A percentile compares a stretch with the other conserved stretches of the same genome.
These are phyloP conservation scores for Hylomyscus alleni DNA, from an alignment of 2,797 vertebrate genomes.

Conservation along the genomic window DNA sequence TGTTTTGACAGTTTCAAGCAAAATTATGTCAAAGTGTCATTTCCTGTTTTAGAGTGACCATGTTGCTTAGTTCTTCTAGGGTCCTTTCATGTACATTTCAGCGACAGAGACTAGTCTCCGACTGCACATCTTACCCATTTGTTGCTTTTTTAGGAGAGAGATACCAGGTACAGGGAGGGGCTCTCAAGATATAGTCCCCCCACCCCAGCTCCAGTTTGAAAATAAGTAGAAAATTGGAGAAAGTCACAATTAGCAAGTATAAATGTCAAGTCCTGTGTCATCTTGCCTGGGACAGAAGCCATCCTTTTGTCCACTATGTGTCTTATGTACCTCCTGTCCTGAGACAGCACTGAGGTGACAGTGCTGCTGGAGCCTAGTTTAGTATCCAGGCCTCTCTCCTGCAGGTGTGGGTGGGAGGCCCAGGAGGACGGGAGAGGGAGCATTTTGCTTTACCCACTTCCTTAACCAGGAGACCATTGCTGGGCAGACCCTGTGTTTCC, in stretches of 20 bases:
- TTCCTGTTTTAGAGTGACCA: not conserved
- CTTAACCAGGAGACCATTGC: not conserved
- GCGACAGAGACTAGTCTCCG: not conserved
- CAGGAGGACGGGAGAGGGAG: not conserved
- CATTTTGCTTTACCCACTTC: not conserved
- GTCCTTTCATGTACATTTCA: conserved; percentile 15
- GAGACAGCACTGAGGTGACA: not conserved
- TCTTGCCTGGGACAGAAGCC: not conserved
- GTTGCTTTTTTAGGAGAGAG: conserved; percentile 1
- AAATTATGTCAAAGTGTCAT: conserved; percentile 5
- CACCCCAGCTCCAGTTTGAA: not conserved
- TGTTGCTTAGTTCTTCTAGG: not conserved
- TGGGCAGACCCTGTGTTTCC: not conserved
- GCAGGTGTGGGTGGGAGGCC: not conserved
- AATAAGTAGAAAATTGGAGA: not conserved
- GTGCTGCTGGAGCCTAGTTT: not conserved
- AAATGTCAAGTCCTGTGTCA: not conserved
- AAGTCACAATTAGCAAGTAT: not conserved
- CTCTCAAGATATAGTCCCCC: not conserved
- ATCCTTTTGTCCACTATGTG: not conserved
- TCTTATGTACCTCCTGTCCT: not conserved
- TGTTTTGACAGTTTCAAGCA: not conserved
- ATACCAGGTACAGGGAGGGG: not conserved
- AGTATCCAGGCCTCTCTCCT: not conserved
- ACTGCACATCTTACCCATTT: not conserved